Percentiles rank a stretch among this genome's conserved stretches.
Conservation (phyloP, 1,140 invertebrate species). For the Drosophila neocordata region DNA sequence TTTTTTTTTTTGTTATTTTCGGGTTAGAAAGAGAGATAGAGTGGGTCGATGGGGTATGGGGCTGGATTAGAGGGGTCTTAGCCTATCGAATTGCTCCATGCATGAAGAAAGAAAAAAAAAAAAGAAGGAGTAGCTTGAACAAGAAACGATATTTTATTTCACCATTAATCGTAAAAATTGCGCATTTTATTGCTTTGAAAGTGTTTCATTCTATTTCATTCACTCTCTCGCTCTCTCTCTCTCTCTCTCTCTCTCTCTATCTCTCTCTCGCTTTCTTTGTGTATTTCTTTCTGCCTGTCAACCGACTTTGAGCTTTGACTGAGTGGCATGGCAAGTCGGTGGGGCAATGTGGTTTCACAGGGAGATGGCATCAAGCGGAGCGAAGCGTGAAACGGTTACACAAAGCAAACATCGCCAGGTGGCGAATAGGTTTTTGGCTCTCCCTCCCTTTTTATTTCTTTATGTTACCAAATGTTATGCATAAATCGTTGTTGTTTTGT, state of each 20-base stretch:
- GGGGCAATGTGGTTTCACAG: conserved; percentile 6
- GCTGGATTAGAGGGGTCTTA: not conserved
- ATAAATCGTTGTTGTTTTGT: conserved; percentile 48
- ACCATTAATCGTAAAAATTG: conserved; percentile 70
- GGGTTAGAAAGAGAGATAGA: too few species aligned
- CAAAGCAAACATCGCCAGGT: conserved; percentile 45
- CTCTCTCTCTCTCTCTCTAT: conserved; percentile 10
- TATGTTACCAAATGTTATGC: conserved; percentile 29
- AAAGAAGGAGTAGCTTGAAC: not conserved
- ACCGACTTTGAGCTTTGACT: conserved; percentile 37
- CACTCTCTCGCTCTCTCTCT: not conserved
- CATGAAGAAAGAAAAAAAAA: conserved; percentile 13
- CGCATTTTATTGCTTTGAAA: conserved; percentile 68
- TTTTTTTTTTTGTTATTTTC: not conserved
- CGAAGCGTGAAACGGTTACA: conserved; percentile 31
- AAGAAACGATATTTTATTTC: conserved; percentile 57
- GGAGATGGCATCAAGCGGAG: conserved; percentile 41
- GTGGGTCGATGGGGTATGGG: too few species aligned
- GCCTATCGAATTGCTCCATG: not conserved
- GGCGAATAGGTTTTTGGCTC: not conserved
- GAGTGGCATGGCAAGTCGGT: not conserved
- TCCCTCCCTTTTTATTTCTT: not conserved
- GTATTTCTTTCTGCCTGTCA: conserved; percentile 12
- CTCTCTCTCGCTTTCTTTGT: conserved; percentile 1
- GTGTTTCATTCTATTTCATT: conserved; percentile 30